phyloP scores from a whole-genome alignment of 2,113 vertebrate genomes.

The Chaetura pelagica region DNA sequence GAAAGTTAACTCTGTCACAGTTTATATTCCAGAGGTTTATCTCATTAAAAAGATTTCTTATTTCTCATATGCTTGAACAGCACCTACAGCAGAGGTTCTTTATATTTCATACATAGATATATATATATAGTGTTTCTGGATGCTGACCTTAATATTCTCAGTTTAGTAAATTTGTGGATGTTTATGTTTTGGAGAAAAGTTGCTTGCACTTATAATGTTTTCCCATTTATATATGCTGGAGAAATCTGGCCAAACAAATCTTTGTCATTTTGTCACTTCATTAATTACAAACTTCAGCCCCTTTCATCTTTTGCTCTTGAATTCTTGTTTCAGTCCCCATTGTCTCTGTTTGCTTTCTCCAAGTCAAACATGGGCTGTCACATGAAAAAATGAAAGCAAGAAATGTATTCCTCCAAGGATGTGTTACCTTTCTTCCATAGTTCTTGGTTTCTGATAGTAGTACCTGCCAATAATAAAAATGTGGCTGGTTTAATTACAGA shows the following conservation, averaged over 20 bases:
- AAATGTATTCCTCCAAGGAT: neutral
- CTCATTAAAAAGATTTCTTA: neutral
- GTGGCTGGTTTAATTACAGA: neutral
- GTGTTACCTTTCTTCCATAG: neutral
- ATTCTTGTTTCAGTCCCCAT: neutral
- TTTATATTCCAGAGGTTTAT: neutral
- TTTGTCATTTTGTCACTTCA: neutral
- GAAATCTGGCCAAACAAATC: neutral
- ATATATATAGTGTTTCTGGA: neutral
- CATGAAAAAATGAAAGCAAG: neutral
- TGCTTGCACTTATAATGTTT: neutral
- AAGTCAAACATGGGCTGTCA: neutral
- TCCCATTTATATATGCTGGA: neutral
- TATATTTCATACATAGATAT: neutral
- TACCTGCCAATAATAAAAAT: neutral
- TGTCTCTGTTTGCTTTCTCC: neutral
- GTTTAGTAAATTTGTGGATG: neutral
- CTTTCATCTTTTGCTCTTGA: neutral
- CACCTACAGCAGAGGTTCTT: neutral
- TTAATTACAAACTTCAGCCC: neutral
- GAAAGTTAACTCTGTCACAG: neutral
- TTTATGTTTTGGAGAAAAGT: neutral
- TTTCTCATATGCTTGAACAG: neutral
- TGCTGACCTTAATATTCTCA: neutral
- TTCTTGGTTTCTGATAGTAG: neutral